Conservation (phyloP, 1,140 invertebrate genomes). For the Trissolcus basalis region DNA sequence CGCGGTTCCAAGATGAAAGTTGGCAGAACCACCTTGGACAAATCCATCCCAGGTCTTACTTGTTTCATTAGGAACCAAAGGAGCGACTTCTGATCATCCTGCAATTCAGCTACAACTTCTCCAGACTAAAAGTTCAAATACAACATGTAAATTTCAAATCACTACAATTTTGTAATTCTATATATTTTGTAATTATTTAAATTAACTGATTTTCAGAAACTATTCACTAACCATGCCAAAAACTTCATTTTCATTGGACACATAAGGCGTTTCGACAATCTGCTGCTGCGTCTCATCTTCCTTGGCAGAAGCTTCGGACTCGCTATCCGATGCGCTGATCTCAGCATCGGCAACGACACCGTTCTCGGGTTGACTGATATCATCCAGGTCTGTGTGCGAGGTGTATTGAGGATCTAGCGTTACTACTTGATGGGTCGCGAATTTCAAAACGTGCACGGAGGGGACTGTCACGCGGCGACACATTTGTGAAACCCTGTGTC, state of each 20-base stretch:
- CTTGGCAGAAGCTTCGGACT: conserved; percentile 77
- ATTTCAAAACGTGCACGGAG: conserved; percentile 69
- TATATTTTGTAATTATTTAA: no score
- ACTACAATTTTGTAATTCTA: no score
- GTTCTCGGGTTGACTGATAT: conserved; percentile 74
- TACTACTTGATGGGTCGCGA: conserved; percentile 69
- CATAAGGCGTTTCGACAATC: conserved; percentile 80
- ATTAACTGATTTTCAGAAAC: no score
- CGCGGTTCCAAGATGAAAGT: conserved; percentile 93
- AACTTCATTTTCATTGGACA: conserved; percentile 81
- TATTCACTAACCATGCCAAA: conserved; percentile 79
- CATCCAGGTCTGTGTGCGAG: conserved; percentile 74
- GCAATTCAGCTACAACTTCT: conserved; percentile 92
- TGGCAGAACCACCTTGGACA: conserved; percentile 95
- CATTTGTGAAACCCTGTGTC: conserved; percentile 3
- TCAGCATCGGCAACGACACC: conserved; percentile 73
- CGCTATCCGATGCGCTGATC: conserved; percentile 75
- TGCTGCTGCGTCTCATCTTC: conserved; percentile 73
- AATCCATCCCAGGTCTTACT: conserved; percentile 95
- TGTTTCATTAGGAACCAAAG: conserved; percentile 96
- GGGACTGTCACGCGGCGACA: conserved; percentile 68
- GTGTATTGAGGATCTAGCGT: conserved; percentile 72
- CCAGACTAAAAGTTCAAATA: conserved; percentile 79
- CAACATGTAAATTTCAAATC: neutral
- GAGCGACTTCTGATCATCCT: conserved; percentile 95